Evolutionary conservation across 1,140 invertebrate genomes (phyloP).

Genomic region (Panagrolaimus sp.): DNA sequence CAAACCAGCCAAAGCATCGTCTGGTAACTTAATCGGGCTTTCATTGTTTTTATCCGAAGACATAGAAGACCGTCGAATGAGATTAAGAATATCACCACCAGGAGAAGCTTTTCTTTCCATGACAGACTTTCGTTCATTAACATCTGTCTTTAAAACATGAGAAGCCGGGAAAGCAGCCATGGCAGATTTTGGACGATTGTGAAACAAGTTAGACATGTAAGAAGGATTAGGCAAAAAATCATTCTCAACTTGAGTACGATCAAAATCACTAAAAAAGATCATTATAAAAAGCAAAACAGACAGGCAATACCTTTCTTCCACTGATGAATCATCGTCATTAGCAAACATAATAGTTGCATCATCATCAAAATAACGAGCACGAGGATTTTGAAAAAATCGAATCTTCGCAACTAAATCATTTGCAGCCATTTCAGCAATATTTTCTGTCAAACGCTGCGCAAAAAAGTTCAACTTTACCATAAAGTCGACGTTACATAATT

Average conservation of each 20-base stretch:
- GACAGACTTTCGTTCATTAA: not conserved
- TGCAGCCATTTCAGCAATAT: slow-evolving; percentile 44
- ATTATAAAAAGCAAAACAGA: not conserved
- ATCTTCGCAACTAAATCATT: slow-evolving; percentile 33
- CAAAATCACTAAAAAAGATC: not conserved
- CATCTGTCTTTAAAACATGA: not conserved
- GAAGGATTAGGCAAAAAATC: too few species aligned
- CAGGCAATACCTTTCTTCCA: not conserved
- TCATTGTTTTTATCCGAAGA: slow-evolving; percentile 6
- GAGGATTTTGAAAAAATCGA: slow-evolving; percentile 29
- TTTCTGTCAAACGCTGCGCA: slow-evolving; percentile 36
- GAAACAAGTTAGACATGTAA: too few species aligned
- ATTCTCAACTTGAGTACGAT: not conserved
- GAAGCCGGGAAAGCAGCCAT: slow-evolving; percentile 22
- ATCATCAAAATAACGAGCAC: slow-evolving; percentile 43
- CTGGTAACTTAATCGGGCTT: slow-evolving; percentile 22
- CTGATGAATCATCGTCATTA: slow-evolving; percentile 19
- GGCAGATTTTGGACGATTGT: slow-evolving; percentile 20
- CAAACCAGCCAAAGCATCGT: slow-evolving; percentile 30
- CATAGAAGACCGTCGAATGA: slow-evolving; percentile 24
- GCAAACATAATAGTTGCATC: slow-evolving; percentile 29
- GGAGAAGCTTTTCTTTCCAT: not conserved
- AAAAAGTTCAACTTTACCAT: slow-evolving; percentile 37
- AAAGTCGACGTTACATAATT: slow-evolving; percentile 33
- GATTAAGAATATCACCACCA: slow-evolving; percentile 27